Conservation (phyloP, 2,113 vertebrate species). For the Lonchura striata region DNA sequence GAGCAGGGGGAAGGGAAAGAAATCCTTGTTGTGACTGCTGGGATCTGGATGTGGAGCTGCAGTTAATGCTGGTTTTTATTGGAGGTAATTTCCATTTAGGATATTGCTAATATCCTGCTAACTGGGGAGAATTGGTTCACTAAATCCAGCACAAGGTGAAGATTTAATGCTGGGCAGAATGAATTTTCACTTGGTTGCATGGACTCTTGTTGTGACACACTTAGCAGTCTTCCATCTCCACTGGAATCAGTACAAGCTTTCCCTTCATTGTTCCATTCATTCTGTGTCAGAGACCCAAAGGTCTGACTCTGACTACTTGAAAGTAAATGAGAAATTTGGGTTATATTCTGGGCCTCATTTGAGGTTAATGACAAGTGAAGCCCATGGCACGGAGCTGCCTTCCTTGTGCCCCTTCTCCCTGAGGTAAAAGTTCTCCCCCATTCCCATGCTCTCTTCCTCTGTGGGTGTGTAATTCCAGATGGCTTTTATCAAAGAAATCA, state of each 20-base stretch:
- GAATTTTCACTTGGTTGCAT: background rate
- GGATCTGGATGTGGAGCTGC: background rate
- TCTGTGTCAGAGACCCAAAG: background rate
- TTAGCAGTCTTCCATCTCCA: background rate
- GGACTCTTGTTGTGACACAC: background rate
- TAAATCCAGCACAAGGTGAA: background rate
- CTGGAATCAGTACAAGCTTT: background rate
- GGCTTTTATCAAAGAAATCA: background rate
- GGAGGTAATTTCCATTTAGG: background rate
- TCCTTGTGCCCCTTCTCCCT: background rate
- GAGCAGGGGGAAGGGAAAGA: background rate
- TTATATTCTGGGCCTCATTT: background rate
- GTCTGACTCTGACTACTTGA: background rate
- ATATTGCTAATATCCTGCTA: background rate
- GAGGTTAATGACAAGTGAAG: background rate
- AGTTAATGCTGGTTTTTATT: background rate
- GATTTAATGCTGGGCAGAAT: background rate
- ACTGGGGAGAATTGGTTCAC: background rate
- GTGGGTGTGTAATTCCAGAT: background rate
- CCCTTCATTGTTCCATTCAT: background rate
- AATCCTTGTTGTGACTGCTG: background rate
- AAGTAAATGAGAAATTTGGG: background rate
- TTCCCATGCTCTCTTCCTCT: background rate
- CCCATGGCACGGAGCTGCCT: background rate
- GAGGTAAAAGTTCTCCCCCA: background rate